Base-by-base conservation (phyloP, 1,140 invertebrate genomes). In the Nautilus pompilius region DNA sequence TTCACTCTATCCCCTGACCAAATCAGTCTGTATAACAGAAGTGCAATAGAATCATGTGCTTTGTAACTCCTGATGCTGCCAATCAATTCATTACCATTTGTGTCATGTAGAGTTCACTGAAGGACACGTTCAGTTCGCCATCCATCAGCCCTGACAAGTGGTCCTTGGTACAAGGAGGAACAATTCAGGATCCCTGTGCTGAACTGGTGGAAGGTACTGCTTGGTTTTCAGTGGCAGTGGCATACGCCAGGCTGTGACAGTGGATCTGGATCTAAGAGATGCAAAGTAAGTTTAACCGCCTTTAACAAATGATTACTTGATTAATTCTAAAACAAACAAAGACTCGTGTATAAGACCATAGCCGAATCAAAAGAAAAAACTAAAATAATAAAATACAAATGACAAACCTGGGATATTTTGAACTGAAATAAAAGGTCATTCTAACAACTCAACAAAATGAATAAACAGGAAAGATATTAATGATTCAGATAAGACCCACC, bases 261-360 rank as follows among this genome's bases (percentile, higher is more conserved):
- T 64, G 13, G 75, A 78, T 55, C 72, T 83, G 28, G 82, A 83
- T 65, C 75, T 81, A 6, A 75, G 79, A 49, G 77, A 79, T 69
- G 78, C 78, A 10, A 79, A 70, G 74, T 83, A 71, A 51, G 66
- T 67, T 15, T 56, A 13, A 29, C 22, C 10, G 15, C 15, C 3
- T 58, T 29, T 34, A 20, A 33, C 33, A 33, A 15, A 57, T 57
- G 29, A n/a, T 58, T 20, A 5, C 2, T 32, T 29, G n/a, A n/a
- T n/a, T n/a, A n/a, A n/a, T n/a, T n/a, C n/a, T n/a, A n/a, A n/a
- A n/a, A n/a, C n/a, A n/a, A n/a, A n/a, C n/a, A n/a, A n/a, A n/a
- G n/a, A n/a, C n/a, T n/a, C n/a, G n/a, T n/a, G n/a, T n/a, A n/a
- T n/a, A n/a, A n/a, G n/a, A n/a, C 36, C 36, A 8, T 8, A 41